Base-by-base conservation (phyloP, 2,113 vertebrate species). In the Lasiurus borealis region DNA sequence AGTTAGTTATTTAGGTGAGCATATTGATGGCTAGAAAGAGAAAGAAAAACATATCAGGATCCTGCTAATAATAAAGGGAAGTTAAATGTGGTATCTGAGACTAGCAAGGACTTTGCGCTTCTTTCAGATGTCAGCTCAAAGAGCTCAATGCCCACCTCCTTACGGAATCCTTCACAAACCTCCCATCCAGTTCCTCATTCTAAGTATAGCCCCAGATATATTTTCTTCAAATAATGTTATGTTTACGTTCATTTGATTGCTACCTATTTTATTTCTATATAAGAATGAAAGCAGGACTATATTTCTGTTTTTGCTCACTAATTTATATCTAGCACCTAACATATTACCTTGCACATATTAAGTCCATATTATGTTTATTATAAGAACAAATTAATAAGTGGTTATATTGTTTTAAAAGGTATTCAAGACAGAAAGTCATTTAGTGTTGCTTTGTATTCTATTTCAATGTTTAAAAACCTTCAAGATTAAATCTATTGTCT, bases 151-250 rank as follows among this genome's bases (percentile, higher is more conserved):
- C 0, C 6, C 18, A 25, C 12, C n/a, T 88, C 48, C 27, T 75
- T 36, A 1, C 7, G 64, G 54, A 78, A 73, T 31, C 34, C 29
- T 62, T 36, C 40, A 23, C 6, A 50, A n/a, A 57, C 9, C 52
- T 34, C 57, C 31, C 40, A 29, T 1, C 71, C 34, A 14, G 8
- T 4, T 48, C 16, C 7, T 19, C 18, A 11, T 50, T 71, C 10
- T 1, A 57, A 29, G 0, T 69, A 44, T 15, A 16, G 19, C 2
- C 15, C 13, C 19, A 40, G 1, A 5, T 29, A 40, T 7, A 19
- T 77, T 86, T 91, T 66, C 59, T 80, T 76, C 44, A 36, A 89
- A 54, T 76, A 19, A 44, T 59, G 89, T 77, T 95, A 15, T n/a
- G 15, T 72, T 85, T 50, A 21, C 69, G 7, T 27, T 66, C 19